These are phyloP conservation scores for Steatocranus sp. DNA, from an alignment of 2,797 vertebrate genomes.

Conservation along the genomic window DNA sequence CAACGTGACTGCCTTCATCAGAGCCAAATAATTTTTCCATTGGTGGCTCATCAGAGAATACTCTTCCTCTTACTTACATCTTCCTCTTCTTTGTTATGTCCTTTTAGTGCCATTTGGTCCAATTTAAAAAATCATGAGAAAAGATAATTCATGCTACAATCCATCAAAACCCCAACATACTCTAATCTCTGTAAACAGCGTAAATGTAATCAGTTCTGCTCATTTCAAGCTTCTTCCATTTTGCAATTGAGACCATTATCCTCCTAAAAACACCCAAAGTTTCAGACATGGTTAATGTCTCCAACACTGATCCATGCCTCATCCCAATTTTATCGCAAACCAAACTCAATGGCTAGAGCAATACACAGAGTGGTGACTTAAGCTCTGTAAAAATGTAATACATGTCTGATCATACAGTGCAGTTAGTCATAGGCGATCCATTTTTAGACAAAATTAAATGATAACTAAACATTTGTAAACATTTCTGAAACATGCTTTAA, in stretches of 20 bases:
- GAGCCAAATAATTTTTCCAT: background rate
- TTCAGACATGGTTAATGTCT: background rate
- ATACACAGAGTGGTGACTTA: background rate
- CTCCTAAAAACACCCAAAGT: background rate
- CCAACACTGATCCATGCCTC: background rate
- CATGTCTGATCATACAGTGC: background rate
- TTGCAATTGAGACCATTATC: background rate
- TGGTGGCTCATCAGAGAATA: background rate
- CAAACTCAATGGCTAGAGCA: background rate
- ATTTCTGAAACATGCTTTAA: background rate
- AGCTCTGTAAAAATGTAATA: background rate
- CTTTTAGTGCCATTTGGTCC: background rate
- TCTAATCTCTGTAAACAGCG: background rate
- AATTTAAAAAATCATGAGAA: background rate
- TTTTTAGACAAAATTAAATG: background rate
- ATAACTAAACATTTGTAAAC: background rate
- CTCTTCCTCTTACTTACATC: background rate
- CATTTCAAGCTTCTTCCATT: background rate
- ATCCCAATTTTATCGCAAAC: background rate
- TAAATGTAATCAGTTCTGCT: background rate
- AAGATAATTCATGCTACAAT: background rate
- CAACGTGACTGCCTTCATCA: background rate
- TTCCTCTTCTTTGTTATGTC: background rate
- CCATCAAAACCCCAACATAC: background rate
- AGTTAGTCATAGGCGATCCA: background rate